A percentile compares a stretch with the other conserved stretches of the same genome.
These are phyloP conservation scores for Lethrus apterus DNA, from an alignment of 1,140 invertebrate genomes.

Conservation along the genomic window DNA sequence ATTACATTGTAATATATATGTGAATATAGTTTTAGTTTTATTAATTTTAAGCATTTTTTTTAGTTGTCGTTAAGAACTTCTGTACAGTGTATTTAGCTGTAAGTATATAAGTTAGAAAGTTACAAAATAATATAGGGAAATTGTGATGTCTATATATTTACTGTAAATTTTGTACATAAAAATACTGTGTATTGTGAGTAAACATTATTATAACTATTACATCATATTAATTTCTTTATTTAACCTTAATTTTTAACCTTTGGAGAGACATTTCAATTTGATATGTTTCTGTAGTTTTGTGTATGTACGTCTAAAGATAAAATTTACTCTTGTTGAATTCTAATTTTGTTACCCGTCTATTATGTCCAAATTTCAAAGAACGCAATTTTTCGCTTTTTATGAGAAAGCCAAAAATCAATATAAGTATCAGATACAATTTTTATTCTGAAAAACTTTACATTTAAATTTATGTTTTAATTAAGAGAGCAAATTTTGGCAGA, in stretches of 20 bases:
- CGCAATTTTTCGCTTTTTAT: too few species aligned
- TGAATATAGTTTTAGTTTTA: conserved; percentile 38
- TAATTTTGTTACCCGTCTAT: too few species aligned
- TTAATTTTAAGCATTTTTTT: conserved; percentile 21
- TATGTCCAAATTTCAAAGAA: too few species aligned
- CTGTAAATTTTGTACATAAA: conserved; percentile 45
- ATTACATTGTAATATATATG: conserved; percentile 39
- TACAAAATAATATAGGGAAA: conserved; percentile 43
- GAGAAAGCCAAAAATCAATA: too few species aligned
- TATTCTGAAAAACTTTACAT: too few species aligned
- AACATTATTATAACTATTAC: conserved; percentile 45
- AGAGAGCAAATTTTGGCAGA: too few species aligned
- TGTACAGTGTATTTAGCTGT: conserved; percentile 42
- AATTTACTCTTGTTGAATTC: too few species aligned
- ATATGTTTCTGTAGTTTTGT: too few species aligned
- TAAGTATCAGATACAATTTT: too few species aligned
- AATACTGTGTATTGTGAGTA: conserved; percentile 44
- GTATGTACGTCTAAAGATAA: too few species aligned
- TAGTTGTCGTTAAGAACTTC: conserved; percentile 38
- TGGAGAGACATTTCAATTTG: too few species aligned
- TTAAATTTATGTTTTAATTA: too few species aligned
- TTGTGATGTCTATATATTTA: conserved; percentile 44
- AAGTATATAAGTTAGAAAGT: conserved; percentile 38
- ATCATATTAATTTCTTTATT: conserved; percentile 25
- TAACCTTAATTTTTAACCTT: conserved; percentile 11